Percentiles rank a stretch among this genome's conserved stretches.
These are phyloP conservation scores for Acanthis flammea DNA, from an alignment of 2,797 vertebrate species.

Conservation along the genomic window DNA sequence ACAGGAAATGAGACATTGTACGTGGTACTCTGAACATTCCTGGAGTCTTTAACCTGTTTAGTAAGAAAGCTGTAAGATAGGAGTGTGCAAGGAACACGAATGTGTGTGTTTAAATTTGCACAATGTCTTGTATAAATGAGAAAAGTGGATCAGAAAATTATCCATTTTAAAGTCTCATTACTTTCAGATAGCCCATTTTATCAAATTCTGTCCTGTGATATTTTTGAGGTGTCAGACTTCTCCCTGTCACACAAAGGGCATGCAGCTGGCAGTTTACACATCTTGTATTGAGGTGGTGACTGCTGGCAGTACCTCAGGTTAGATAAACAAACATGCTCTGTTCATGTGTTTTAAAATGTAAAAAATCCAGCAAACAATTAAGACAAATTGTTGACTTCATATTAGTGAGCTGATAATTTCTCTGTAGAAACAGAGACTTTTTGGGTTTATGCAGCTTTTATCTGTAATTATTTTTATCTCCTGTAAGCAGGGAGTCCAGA, in stretches of 20 bases:
- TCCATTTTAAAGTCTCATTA: neutral
- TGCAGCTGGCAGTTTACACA: neutral
- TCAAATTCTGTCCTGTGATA: neutral
- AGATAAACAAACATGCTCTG: neutral
- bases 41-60: neutral
- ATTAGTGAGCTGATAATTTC: neutral
- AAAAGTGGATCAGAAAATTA: neutral
- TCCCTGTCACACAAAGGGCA: neutral
- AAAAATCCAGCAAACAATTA: neutral
- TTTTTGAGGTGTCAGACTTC: neutral
- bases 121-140: neutral
- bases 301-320: neutral
- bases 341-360: neutral
- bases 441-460: neutral
- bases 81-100: neutral
- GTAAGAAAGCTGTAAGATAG: neutral
- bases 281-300: neutral
- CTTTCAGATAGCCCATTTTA: neutral
- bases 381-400: neutral
- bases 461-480: conserved; percentile 28
- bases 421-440: neutral
- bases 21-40: neutral
- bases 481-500: neutral
- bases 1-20: neutral
- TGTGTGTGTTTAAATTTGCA: neutral